Conservation (phyloP, 2,113 vertebrate species). For the Platichthys stellatus region DNA sequence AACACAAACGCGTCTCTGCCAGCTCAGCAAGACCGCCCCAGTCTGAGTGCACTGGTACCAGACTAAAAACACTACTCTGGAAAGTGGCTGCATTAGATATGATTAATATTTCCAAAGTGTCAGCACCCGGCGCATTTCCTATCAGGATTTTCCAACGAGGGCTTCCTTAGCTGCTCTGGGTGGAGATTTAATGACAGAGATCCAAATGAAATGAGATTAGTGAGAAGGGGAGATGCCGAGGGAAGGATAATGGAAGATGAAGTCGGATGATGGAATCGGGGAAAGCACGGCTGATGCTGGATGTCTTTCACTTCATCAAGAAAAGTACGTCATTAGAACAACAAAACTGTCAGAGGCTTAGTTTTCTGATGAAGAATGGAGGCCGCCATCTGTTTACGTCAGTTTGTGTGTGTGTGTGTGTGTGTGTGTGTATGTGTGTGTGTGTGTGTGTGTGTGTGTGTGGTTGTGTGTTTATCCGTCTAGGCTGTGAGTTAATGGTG, state of each 20-base stretch:
- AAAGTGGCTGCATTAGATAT: slow-evolving; percentile 1
- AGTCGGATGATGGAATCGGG: slow-evolving; percentile 46
- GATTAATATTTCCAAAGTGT: slow-evolving; percentile 7
- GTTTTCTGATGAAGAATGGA: slow-evolving; percentile 19
- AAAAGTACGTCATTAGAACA: slow-evolving; percentile 25
- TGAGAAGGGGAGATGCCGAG: slow-evolving; percentile 27
- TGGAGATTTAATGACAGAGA: slow-evolving; percentile 47
- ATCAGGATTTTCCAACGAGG: neutral
- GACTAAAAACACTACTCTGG: neutral
- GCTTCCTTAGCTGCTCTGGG: slow-evolving; percentile 10
- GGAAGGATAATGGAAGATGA: slow-evolving; percentile 51
- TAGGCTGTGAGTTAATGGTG: neutral
- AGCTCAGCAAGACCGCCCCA: slow-evolving; percentile 21
- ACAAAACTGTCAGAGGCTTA: slow-evolving; percentile 43
- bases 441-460: too few relatives aligned
- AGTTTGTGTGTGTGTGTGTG: too few relatives aligned
- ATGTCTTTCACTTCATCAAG: slow-evolving; percentile 32
- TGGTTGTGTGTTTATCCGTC: too few relatives aligned
- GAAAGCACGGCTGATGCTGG: slow-evolving; percentile 24
- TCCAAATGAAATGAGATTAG: slow-evolving; percentile 54
- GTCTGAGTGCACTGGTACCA: slow-evolving; percentile 9
- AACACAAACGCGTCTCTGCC: slow-evolving; percentile 44
- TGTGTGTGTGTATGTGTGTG: too few relatives aligned
- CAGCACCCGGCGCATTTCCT: neutral
- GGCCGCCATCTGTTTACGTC: slow-evolving; percentile 27